Percentiles rank a stretch among this genome's conserved stretches.
phyloP scores from a whole-genome alignment of 2,888 invertebrate genomes.

The Alviniconcha strummeri region DNA sequence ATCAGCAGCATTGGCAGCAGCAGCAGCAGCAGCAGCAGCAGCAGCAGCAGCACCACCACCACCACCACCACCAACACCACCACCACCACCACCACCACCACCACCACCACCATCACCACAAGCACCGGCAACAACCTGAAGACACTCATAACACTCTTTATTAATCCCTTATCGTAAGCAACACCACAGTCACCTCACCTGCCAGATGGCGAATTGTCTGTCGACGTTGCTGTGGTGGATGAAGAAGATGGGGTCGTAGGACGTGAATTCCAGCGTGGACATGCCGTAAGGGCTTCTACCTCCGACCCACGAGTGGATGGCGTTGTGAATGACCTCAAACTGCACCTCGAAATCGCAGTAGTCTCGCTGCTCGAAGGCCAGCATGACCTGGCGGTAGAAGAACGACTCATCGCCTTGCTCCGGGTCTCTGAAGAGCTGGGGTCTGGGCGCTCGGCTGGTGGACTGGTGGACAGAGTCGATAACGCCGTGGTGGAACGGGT shows the following conservation, averaged over 20 bases:
- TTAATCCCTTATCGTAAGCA: neutral
- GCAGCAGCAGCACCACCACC: too few relatives aligned
- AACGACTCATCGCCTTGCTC: conserved; percentile 41
- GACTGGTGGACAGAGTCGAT: neutral
- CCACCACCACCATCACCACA: neutral
- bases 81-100: too few relatives aligned
- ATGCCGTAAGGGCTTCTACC: conserved; percentile 42
- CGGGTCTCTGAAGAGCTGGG: conserved; percentile 44
- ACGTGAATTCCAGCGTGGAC: conserved; percentile 45
- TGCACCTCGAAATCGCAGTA: conserved; percentile 49
- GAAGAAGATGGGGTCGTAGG: conserved; percentile 48
- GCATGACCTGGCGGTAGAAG: conserved; percentile 42
- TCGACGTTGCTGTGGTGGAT: conserved; percentile 47
- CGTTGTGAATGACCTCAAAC: conserved; percentile 46
- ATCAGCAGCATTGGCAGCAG: too few relatives aligned
- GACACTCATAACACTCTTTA: neutral
- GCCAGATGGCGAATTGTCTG: conserved; percentile 48
- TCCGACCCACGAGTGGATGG: conserved; percentile 44
- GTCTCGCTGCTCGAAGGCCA: conserved; percentile 47
- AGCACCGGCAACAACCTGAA: neutral
- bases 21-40: too few relatives aligned
- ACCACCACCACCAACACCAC: too few relatives aligned
- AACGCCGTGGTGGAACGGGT: conserved; percentile 42
- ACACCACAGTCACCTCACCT: conserved; percentile 28
- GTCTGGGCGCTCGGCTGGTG: conserved; percentile 43